These are phyloP conservation scores for Actinia equina DNA, from an alignment of 64 coral and sea anemone species.

Conservation along the genomic window DNA sequence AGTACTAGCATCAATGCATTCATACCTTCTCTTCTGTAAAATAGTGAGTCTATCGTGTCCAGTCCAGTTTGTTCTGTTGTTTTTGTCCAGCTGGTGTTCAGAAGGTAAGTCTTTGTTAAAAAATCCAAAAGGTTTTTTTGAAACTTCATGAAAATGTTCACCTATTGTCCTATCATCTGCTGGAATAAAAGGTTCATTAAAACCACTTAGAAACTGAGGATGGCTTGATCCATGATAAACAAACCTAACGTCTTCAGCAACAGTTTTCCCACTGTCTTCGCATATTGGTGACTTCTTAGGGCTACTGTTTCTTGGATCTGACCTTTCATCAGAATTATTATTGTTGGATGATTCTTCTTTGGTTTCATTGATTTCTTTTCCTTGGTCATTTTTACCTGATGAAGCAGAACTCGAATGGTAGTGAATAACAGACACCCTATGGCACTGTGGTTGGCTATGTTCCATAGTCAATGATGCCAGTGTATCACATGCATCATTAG, in stretches of 20 bases:
- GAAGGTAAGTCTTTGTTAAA: background rate
- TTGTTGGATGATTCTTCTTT: background rate
- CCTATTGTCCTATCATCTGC: background rate
- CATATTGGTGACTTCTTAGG: background rate
- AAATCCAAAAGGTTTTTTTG: background rate
- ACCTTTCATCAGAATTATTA: background rate
- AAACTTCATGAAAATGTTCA: background rate
- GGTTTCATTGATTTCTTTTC: background rate
- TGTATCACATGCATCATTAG: background rate
- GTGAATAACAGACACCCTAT: constrained; percentile 82
- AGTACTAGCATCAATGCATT: background rate
- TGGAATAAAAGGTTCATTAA: constrained; percentile 17
- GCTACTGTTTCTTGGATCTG: background rate
- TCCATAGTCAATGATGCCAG: background rate
- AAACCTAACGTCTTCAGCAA: background rate
- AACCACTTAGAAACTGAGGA: constrained; percentile 17
- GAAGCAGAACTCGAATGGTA: constrained; percentile 51
- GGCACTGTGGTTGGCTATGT: constrained; percentile 19
- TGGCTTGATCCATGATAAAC: background rate
- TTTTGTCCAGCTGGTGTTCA: background rate
- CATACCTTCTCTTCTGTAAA: background rate
- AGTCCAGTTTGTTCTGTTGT: background rate
- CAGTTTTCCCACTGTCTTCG: background rate
- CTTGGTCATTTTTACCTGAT: background rate
- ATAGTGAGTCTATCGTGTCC: background rate